Conservation (phyloP, 1,140 invertebrate species). For the Forficula auricularia region DNA sequence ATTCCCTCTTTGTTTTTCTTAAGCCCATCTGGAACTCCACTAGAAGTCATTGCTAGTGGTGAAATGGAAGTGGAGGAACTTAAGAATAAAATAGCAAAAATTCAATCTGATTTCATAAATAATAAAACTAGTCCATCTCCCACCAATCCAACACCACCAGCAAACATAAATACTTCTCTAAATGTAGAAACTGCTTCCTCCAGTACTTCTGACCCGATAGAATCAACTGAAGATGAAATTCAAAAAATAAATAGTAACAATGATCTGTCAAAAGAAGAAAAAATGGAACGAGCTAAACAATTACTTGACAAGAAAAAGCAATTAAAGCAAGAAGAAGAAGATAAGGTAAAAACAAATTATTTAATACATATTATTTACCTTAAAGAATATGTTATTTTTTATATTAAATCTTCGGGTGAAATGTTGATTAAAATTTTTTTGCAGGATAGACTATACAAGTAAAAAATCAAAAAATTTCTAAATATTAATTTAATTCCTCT, state of each 20-base stretch:
- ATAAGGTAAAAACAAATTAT: no score
- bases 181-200: no score
- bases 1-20: slow-evolving; percentile 77
- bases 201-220: not conserved
- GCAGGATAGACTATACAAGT: no score
- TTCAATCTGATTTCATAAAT: slow-evolving; percentile 9
- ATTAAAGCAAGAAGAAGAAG: slow-evolving; percentile 42
- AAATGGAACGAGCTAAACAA: slow-evolving; percentile 28
- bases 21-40: slow-evolving; percentile 49
- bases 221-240: no score
- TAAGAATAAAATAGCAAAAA: slow-evolving; percentile 9
- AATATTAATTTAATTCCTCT: no score
- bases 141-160: slow-evolving; percentile 18
- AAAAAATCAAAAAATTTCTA: no score
- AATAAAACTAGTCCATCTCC: slow-evolving; percentile 20
- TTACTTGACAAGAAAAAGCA: slow-evolving; percentile 38
- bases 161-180: slow-evolving; percentile 5
- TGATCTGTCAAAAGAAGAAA: slow-evolving; percentile 18
- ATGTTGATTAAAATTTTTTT: no score
- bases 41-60: slow-evolving; percentile 58
- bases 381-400: no score
- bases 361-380: no score
- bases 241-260: not conserved
- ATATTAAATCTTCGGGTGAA: no score
- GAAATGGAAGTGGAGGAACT: slow-evolving; percentile 28